phyloP scores from a whole-genome alignment of 2,797 vertebrate species.

The Parauchenoglanis ngamensis region DNA sequence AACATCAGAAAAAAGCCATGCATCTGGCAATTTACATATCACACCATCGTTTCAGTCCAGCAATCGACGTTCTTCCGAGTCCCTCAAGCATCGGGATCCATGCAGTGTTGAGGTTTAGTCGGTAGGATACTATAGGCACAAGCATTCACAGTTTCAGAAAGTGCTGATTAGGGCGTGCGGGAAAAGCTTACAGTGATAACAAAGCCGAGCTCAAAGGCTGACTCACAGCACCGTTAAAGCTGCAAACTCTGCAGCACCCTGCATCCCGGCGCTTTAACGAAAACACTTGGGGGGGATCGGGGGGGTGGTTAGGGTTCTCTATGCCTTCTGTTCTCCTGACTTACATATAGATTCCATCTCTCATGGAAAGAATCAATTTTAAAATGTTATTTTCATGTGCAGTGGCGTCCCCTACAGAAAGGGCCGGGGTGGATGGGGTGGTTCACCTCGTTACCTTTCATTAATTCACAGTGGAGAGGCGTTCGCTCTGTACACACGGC shows the following conservation, averaged over 20 bases:
- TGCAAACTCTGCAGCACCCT: slow-evolving; percentile 23
- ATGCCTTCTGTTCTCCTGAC: background rate
- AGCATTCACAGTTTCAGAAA: slow-evolving; percentile 18
- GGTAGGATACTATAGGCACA: slow-evolving; percentile 24
- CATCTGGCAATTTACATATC: background rate
- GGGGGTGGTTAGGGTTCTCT: background rate
- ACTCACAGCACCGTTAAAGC: slow-evolving; percentile 2
- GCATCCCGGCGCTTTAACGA: background rate
- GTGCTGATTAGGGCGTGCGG: slow-evolving; percentile 27
- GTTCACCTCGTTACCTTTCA: slow-evolving; percentile 57
- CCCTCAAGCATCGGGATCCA: background rate
- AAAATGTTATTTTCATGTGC: background rate
- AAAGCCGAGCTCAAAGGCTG: slow-evolving; percentile 23
- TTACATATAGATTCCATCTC: slow-evolving; percentile 33
- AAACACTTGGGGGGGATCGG: background rate
- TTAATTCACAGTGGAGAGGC: slow-evolving; percentile 64
- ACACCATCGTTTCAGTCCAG: background rate
- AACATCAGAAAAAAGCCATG: background rate
- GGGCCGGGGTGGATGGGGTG: background rate
- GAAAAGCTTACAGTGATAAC: slow-evolving; percentile 37
- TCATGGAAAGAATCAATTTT: slow-evolving; percentile 46
- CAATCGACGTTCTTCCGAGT: background rate
- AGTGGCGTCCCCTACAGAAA: background rate
- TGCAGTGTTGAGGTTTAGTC: slow-evolving; percentile 1
- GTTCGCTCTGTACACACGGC: slow-evolving; percentile 54